These are phyloP conservation scores for Eulemur macaco DNA, from an alignment of 2,113 vertebrate genomes.

Conservation along the genomic window DNA sequence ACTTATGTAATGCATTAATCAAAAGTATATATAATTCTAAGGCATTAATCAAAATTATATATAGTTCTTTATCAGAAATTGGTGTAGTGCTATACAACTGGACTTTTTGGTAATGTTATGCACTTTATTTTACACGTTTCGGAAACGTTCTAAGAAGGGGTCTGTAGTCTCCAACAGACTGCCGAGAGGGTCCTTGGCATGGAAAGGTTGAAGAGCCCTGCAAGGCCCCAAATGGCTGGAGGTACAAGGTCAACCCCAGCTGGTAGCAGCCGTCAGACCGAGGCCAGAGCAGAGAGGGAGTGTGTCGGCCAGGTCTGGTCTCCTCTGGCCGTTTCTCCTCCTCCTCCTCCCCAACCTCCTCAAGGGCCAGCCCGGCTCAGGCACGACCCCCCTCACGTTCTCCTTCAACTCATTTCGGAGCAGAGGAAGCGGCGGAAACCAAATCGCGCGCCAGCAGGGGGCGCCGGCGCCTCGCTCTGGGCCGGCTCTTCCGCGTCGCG, in stretches of 20 bases:
- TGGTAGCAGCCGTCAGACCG: background rate
- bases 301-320: fast-evolving
- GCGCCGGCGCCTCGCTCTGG: background rate
- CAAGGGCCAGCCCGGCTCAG: fast-evolving
- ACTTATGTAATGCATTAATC: background rate
- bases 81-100: background rate
- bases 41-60: background rate
- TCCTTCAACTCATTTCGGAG: background rate
- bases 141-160: background rate
- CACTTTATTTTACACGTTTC: background rate
- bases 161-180: background rate
- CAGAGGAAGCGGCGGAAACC: background rate
- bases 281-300: fast-evolving
- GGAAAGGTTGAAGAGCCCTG: background rate
- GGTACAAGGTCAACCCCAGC: background rate
- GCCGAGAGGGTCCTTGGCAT: fast-evolving
- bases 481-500: too few relatives aligned
- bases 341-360: background rate
- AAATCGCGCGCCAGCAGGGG: background rate
- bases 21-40: background rate
- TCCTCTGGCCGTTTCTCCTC: background rate
- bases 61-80: background rate
- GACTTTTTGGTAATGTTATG: background rate
- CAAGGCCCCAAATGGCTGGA: background rate
- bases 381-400: too few relatives aligned